Percentiles rank a stretch among this genome's conserved stretches.
These are phyloP conservation scores for Sipha maydis DNA, from an alignment of 2,888 invertebrate genomes.

Conservation along the genomic window DNA sequence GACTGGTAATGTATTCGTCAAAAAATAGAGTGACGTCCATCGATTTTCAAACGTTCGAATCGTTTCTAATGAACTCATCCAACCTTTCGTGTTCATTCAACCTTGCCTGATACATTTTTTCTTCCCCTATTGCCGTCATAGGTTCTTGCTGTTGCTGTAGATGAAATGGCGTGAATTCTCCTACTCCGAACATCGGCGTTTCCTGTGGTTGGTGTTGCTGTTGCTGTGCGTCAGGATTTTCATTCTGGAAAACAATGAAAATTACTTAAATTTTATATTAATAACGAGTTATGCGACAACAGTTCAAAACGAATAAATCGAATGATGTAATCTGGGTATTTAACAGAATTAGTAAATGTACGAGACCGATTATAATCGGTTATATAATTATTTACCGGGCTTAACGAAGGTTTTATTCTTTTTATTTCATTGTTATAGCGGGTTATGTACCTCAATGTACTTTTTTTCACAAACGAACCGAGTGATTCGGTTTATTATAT, in stretches of 20 bases:
- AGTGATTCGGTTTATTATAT: neutral
- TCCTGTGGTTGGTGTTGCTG: conserved; percentile 9
- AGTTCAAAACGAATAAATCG: neutral
- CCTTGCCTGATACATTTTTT: too few species aligned
- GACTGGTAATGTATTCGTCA: neutral
- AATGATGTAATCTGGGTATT: neutral
- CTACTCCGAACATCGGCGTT: neutral
- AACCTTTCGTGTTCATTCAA: neutral
- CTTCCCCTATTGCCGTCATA: neutral
- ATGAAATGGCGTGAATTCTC: neutral
- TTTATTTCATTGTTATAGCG: neutral
- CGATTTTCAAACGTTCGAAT: conserved; percentile 31
- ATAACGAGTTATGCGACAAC: neutral
- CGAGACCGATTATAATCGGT: neutral
- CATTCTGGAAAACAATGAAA: neutral
- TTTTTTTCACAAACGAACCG: neutral
- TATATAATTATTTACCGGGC: neutral
- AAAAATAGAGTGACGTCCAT: neutral
- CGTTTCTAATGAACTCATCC: conserved; percentile 16
- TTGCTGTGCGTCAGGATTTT: neutral
- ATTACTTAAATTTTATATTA: neutral
- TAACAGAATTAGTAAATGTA: neutral
- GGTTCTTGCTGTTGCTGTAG: neutral
- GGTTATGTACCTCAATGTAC: neutral
- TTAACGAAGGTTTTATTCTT: neutral